phyloP scores from a whole-genome alignment of 2,888 invertebrate species.

The Mongoloraphidia duomilia region DNA sequence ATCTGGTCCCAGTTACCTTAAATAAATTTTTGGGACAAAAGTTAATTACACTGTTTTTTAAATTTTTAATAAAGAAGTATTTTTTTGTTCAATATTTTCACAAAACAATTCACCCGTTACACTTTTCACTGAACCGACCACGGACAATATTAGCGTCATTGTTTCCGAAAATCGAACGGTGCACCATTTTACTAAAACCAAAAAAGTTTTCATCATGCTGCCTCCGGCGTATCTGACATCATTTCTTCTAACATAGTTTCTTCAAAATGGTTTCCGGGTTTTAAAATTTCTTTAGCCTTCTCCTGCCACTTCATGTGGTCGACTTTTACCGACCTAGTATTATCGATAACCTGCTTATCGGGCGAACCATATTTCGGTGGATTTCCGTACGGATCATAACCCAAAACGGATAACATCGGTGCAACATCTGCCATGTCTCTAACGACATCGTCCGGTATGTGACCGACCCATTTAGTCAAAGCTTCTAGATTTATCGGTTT shows the following conservation, averaged over 20 bases:
- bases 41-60: too few species aligned
- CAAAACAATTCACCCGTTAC: too few species aligned
- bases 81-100: too few species aligned
- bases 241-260: conserved; percentile 3
- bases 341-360: conserved; percentile 57
- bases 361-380: conserved; percentile 89
- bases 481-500: conserved; percentile 96
- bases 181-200: too few species aligned
- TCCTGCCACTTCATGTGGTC: conserved; percentile 28
- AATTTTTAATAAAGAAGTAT: too few species aligned
- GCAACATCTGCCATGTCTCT: conserved; percentile 85
- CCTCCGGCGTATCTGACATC: not conserved
- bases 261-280: conserved; percentile 7
- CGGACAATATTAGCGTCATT: too few species aligned
- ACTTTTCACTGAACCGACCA: too few species aligned
- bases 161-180: too few species aligned
- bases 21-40: too few species aligned
- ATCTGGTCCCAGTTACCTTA: too few species aligned
- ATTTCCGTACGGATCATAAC: conserved; percentile 93
- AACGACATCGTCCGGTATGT: conserved; percentile 81
- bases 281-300: conserved; percentile 30
- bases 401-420: conserved; percentile 82
- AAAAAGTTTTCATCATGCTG: too few species aligned
- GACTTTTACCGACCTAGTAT: conserved; percentile 36
- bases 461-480: conserved; percentile 80